Evolutionary conservation across 2,888 invertebrate species (phyloP).

Genomic region (Limnephilus auricula): DNA sequence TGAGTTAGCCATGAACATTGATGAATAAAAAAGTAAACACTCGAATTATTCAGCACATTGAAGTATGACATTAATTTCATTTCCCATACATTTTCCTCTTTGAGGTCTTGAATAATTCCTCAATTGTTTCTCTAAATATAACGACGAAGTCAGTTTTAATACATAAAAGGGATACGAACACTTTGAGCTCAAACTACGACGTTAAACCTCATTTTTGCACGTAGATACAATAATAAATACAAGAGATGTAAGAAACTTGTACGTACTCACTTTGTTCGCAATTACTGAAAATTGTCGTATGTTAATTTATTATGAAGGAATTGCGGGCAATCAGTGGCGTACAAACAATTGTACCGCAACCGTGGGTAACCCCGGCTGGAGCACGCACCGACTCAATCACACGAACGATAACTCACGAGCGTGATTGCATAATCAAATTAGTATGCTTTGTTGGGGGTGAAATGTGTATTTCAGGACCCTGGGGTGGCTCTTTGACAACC

Average conservation of each 20-base stretch:
- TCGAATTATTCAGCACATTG: neutral
- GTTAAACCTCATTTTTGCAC: neutral
- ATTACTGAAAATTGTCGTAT: conserved; percentile 35
- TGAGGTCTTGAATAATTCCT: neutral
- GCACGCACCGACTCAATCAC: conserved; percentile 32
- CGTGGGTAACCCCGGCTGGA: neutral
- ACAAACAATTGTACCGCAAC: conserved; percentile 14
- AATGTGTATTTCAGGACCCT: conserved; percentile 11
- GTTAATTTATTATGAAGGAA: conserved; percentile 40
- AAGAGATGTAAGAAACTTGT: neutral
- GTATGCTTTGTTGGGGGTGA: conserved; percentile 5
- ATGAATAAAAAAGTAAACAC: neutral
- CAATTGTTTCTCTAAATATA: neutral
- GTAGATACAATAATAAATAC: neutral
- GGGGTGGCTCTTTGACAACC: neutral
- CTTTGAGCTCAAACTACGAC: neutral
- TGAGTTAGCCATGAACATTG: neutral
- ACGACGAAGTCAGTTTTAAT: neutral
- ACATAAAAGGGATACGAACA: neutral
- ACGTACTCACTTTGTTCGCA: conserved; percentile 7
- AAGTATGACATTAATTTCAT: neutral
- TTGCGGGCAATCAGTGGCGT: conserved; percentile 32
- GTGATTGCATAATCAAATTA: conserved; percentile 34
- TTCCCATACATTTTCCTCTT: neutral
- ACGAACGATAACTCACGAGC: conserved; percentile 30